Conservation (phyloP, 2,888 invertebrate species). For the Patella ulyssiponensis region DNA sequence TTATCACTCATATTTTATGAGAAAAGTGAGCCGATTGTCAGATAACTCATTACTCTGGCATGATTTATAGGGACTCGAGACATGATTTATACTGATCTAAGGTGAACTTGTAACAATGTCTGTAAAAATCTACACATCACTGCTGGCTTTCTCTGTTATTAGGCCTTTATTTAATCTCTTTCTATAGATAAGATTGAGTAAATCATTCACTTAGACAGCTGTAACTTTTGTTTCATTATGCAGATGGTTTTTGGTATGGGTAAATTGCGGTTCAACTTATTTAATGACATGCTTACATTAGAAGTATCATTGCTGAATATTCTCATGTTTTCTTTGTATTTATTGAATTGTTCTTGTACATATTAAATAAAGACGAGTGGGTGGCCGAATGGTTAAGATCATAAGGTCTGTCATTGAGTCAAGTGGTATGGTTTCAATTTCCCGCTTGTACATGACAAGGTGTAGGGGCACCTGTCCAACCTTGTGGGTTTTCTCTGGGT, state of each 20-base stretch:
- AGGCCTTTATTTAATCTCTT: constrained; percentile 8
- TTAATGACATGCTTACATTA: no score
- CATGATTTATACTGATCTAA: constrained; percentile 34
- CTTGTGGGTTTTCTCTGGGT: no score
- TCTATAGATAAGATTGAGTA: constrained; percentile 11
- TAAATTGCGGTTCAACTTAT: no score
- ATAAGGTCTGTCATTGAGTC: no score
- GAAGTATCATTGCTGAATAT: no score
- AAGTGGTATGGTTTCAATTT: no score
- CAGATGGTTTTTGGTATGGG: neutral
- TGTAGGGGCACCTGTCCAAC: no score
- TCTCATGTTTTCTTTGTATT: no score
- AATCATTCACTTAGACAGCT: constrained; percentile 12
- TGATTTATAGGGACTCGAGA: constrained; percentile 7
- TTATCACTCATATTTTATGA: constrained; percentile 4
- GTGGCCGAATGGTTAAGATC: no score
- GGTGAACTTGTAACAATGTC: constrained; percentile 23
- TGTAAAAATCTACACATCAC: constrained; percentile 11
- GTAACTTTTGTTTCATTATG: neutral
- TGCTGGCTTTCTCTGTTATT: constrained; percentile 5
- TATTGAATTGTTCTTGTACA: no score
- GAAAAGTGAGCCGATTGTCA: constrained; percentile 7
- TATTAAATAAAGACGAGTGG: no score
- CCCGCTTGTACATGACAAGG: no score
- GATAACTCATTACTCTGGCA: constrained; percentile 7